These are phyloP conservation scores for Podocnemis expansa DNA, from an alignment of 2,113 vertebrate genomes.

Conservation along the genomic window DNA sequence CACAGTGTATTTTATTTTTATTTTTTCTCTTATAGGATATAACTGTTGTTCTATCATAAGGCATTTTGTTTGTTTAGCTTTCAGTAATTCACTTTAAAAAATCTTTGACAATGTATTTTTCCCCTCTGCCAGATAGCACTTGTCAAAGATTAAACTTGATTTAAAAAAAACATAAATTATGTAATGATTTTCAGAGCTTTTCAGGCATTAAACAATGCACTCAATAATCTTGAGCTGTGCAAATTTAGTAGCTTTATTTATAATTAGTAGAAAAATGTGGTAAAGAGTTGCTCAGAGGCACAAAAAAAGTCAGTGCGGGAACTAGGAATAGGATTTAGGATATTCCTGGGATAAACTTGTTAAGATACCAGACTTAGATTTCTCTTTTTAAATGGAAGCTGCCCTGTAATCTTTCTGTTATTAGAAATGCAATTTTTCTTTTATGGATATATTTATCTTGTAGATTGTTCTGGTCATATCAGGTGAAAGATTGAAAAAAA, in stretches of 20 bases:
- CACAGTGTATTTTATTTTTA: not conserved
- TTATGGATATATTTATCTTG: not conserved
- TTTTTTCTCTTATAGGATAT: not conserved
- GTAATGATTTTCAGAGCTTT: not conserved
- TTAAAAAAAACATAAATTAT: not conserved
- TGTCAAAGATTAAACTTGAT: not conserved
- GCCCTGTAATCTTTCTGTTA: not conserved
- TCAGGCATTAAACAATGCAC: not conserved
- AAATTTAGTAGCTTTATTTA: not conserved
- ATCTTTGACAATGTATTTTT: not conserved
- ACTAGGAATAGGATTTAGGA: not conserved
- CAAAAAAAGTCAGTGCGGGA: not conserved
- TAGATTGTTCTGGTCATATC: not conserved
- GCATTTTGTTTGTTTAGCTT: not conserved
- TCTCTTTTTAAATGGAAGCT: not conserved
- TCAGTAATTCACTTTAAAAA: not conserved
- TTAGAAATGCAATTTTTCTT: not conserved
- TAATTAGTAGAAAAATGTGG: not conserved
- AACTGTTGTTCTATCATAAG: not conserved
- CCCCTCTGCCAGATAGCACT: not conserved
- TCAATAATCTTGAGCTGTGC: not conserved
- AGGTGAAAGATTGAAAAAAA: not conserved
- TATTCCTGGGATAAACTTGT: not conserved
- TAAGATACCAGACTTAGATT: not conserved
- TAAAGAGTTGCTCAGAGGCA: not conserved